Base-by-base conservation (phyloP, 37 sponge, comb jelly and placozoan genomes). In the Trichoplax adhaerens region DNA sequence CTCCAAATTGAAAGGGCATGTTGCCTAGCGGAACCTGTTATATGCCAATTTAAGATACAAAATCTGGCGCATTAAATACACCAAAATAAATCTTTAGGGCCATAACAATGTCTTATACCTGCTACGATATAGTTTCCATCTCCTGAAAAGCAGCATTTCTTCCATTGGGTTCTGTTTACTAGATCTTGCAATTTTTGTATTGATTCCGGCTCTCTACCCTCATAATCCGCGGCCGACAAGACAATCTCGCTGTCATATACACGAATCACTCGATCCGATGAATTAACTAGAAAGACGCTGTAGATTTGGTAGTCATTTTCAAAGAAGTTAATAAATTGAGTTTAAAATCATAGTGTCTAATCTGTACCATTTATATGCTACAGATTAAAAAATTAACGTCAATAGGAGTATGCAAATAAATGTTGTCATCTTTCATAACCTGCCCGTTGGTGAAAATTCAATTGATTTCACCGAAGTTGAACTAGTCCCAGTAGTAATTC, bases 121-220 rank as follows among this genome's bases (percentile, higher is more conserved):
- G 88, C 97, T 67, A 85, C 88, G 52, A 95, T 87, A 74, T 91
- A 95, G 72, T 95, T 88, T 6, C 88, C 91, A 74, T 95, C 97
- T 6, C 97, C 97, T 48, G 91, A 88, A 68, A 90, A 91, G 58
- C 83, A 83, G 68, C 88, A 88, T 66, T 87, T 89, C 83, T 86
- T 94, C 95, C 95, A 94, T 68, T 84, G 85, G 48, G 95, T 94
- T 62, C 95, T 89, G 79, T 91, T 91, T 1, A 91, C 97, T 49
- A 86, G 72, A 72, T 95, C 97, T 67, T 95, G 97, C 10, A 95
- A 83, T 72, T 84, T 85, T 72, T 95, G 97, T 12, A 91, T 57
- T 0, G 90, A 79, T 62, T 95, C 97, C 1, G 82, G 75, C 56
- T 81, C 79, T 79, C 81, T 10, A 29, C 73, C 76, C 10, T 76